Evolutionary conservation across 2,888 invertebrate species (phyloP).

Genomic region (Hydrotaea cyrtoneurina): DNA sequence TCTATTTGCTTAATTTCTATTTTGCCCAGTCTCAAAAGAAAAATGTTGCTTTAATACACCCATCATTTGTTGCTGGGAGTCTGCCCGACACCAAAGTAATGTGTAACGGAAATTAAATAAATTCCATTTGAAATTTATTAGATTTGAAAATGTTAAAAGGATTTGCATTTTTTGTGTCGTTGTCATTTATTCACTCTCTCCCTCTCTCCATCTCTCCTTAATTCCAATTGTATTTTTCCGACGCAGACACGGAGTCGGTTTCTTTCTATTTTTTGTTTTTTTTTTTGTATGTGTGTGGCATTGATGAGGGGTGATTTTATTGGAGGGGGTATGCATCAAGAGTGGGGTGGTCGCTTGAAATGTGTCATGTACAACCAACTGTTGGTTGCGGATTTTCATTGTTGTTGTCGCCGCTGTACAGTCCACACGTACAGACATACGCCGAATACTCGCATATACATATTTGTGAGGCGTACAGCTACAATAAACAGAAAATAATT

Average conservation of each 20-base stretch:
- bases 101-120: too few species aligned
- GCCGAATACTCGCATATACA: neutral
- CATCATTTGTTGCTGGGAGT: neutral
- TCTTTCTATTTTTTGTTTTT: too few species aligned
- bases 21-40: neutral
- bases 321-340: neutral
- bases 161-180: neutral
- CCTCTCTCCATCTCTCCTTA: neutral
- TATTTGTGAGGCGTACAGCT: neutral
- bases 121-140: neutral
- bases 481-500: conserved; percentile 6
- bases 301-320: too few species aligned
- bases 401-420: neutral
- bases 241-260: neutral
- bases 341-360: neutral
- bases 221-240: neutral
- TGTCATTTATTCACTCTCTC: neutral
- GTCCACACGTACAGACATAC: neutral
- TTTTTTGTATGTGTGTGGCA: neutral
- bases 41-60: neutral
- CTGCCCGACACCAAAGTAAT: too few species aligned
- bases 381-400: conserved; percentile 50
- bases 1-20: neutral
- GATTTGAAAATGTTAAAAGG: neutral
- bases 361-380: conserved; percentile 57